These are phyloP conservation scores for Lasiurus cinereus DNA, from an alignment of 2,113 vertebrate species.

Conservation along the genomic window DNA sequence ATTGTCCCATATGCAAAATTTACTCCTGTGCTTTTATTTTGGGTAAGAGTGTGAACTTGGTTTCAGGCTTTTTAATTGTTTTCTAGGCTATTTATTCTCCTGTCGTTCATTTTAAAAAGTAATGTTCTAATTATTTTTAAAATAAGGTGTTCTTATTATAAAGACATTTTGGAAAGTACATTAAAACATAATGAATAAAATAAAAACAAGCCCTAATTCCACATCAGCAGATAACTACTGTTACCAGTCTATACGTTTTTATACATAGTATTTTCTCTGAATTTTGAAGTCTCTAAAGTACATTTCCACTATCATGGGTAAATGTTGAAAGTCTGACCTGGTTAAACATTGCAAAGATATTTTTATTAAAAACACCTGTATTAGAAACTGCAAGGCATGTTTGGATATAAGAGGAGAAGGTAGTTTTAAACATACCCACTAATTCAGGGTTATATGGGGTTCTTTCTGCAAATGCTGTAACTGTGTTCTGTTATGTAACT, in stretches of 20 bases:
- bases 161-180: conserved; percentile 22
- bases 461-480: not conserved
- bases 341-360: not conserved
- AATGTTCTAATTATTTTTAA: conserved; percentile 51
- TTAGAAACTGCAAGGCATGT: not conserved
- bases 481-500: not conserved
- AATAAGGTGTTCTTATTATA: not conserved
- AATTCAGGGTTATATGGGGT: not conserved
- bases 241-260: not conserved
- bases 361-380: not conserved
- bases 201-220: conserved; percentile 15
- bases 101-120: not conserved
- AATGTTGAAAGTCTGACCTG: not conserved
- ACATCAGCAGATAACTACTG: not conserved
- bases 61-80: not conserved
- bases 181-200: not conserved
- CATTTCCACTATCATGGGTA: not conserved
- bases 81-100: not conserved
- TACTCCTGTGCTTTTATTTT: not conserved
- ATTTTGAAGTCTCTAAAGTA: not conserved
- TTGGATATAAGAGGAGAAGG: not conserved
- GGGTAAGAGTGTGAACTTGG: not conserved
- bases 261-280: not conserved
- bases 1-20: not conserved
- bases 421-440: not conserved